A percentile compares a stretch with the other conserved stretches of the same genome.
Evolutionary conservation across 2,888 invertebrate genomes (phyloP).

Genomic region (Polydrusus cervinus): DNA sequence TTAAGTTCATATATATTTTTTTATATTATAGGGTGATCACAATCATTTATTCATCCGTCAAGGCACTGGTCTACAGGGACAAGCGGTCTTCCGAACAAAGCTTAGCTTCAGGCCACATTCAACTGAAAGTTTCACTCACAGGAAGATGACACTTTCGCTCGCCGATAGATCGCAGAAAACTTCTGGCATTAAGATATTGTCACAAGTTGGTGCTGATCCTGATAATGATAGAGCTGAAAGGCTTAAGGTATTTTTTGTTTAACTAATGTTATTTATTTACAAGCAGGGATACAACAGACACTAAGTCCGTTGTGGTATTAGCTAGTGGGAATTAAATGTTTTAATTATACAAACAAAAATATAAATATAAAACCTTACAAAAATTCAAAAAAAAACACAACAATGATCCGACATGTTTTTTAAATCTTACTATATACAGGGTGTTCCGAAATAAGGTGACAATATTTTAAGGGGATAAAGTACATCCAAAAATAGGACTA

Average conservation of each 20-base stretch:
- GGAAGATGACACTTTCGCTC: slow-evolving; percentile 98
- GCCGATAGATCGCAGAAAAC: slow-evolving; percentile 96
- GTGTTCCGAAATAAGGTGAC: no score
- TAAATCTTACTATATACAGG: no score
- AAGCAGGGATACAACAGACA: no score
- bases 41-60: slow-evolving; percentile 98
- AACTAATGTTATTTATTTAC: background rate
- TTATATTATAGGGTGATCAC: slow-evolving; percentile 84
- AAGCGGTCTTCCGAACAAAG: slow-evolving; percentile 97
- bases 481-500: no score
- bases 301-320: no score
- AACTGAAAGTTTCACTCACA: slow-evolving; percentile 98
- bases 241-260: slow-evolving; percentile 80
- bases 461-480: no score
- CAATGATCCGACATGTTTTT: no score
- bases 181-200: slow-evolving; percentile 95
- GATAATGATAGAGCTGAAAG: slow-evolving; percentile 93
- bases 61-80: slow-evolving; percentile 98
- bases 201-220: slow-evolving; percentile 94
- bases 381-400: no score
- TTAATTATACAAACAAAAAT: no score
- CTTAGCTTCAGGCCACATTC: slow-evolving; percentile 98
- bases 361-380: no score
- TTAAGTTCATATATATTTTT: background rate
- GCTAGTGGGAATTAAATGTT: no score